These are phyloP conservation scores for Chrysopilus asiliformis DNA, from an alignment of 2,888 invertebrate genomes.

Conservation along the genomic window DNA sequence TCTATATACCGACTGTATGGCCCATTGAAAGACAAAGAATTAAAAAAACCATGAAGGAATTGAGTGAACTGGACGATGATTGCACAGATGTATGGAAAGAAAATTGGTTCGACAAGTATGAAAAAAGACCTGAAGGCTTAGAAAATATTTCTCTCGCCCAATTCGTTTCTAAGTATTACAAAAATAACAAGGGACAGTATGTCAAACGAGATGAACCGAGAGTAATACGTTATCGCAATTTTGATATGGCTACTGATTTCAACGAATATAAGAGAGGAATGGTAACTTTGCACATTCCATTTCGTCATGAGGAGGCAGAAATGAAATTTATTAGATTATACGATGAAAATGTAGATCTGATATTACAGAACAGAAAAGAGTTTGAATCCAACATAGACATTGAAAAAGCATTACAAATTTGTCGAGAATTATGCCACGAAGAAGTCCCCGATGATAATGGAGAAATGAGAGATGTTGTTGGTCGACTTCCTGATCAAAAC, in stretches of 20 bases:
- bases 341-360: constrained; percentile 22
- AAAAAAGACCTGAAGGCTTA: constrained; percentile 28
- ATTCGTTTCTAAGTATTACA: constrained; percentile 26
- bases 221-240: constrained; percentile 28
- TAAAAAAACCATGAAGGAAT: constrained; percentile 27
- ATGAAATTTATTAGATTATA: too few species aligned
- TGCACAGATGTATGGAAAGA: constrained; percentile 30
- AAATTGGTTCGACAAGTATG: constrained; percentile 32
- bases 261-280: constrained; percentile 27
- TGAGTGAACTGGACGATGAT: constrained; percentile 23
- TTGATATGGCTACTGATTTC: too few species aligned
- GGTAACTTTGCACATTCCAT: constrained; percentile 27
- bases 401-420: constrained; percentile 19
- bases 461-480: constrained; percentile 1
- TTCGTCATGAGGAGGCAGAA: constrained; percentile 27
- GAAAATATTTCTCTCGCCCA: constrained; percentile 26
- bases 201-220: constrained; percentile 18
- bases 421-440: constrained; percentile 14
- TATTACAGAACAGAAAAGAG: constrained; percentile 21
- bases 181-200: constrained; percentile 15
- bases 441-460: constrained; percentile 5
- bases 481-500: constrained; percentile 2
- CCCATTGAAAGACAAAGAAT: constrained; percentile 27
- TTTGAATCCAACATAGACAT: constrained; percentile 26
- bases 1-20: constrained; percentile 21